Base-by-base conservation (phyloP, 2,888 invertebrate species). In the Apantesis nais region DNA sequence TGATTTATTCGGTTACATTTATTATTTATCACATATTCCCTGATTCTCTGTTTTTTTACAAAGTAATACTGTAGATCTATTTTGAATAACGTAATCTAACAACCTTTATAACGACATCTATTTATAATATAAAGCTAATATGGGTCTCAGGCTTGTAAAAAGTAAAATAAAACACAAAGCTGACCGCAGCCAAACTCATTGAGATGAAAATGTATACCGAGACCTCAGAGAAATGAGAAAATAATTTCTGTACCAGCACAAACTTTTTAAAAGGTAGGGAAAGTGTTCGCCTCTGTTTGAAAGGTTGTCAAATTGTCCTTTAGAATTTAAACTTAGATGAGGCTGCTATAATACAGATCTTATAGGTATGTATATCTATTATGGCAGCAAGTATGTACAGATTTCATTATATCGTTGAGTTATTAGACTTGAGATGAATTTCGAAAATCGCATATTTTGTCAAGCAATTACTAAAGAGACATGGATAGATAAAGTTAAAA, bases 171-270 rank as follows among this genome's bases (percentile, higher is more conserved):
- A 67, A 67, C 39, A 67, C 34, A 39, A 66, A 70, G 44, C 31
- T 41, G 22, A 34, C 39, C 48, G 52, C 60, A 68, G 65, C 66
- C 66, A 41, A 67, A 70, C 61, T 62, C 44, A 55, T 70, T 66
- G 68, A 71, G 61, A 72, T 66, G 68, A 67, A 67, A 67, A 66
- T 60, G 70, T 67, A 55, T 60, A 70, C 61, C 25, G 52, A 44
- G 67, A 70, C 62, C 70, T 66, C 70, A 22, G 65, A 70, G 67
- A 58, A 62, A 76, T 65, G 69, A 66, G 67, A 64, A 72, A 66
- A 68, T 71, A 72, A 73, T 63, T 67, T 70, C 48, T 61, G 55
- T 67, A 69, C 61, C 70, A 31, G 62, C 66, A 62, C 37, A 39
- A 75, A 71, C 63, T 74, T 72, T 76, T 37, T 34, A 19, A 55